These are phyloP conservation scores for Neodiprion virginianus DNA, from an alignment of 1,140 invertebrate species.

Conservation along the genomic window DNA sequence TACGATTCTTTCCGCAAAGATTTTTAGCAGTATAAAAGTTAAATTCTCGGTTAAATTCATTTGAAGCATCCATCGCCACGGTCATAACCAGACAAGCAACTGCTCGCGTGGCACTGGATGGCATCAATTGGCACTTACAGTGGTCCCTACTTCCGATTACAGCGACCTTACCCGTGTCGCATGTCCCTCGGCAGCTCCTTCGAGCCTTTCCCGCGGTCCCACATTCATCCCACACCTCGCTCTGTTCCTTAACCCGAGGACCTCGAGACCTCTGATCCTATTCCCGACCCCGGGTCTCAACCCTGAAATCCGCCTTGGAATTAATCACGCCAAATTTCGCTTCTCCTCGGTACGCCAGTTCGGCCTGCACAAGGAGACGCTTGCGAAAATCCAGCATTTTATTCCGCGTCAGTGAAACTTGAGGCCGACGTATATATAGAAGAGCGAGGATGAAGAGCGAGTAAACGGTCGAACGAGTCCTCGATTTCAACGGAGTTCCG, in stretches of 20 bases:
- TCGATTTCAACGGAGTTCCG: background rate
- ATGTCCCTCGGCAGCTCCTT: too few species aligned
- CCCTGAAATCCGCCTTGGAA: background rate
- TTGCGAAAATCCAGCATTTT: slow-evolving; percentile 7
- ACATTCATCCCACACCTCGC: too few species aligned
- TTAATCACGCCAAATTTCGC: slow-evolving; percentile 2
- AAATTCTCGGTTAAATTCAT: background rate
- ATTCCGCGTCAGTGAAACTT: background rate
- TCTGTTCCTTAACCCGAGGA: background rate
- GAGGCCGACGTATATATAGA: background rate
- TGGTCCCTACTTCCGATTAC: background rate
- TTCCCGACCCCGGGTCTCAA: background rate
- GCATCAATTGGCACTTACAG: background rate
- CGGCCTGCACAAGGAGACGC: background rate
- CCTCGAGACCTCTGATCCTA: background rate
- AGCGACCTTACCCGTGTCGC: background rate
- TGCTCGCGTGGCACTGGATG: background rate
- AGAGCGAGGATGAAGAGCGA: background rate
- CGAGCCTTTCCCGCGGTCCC: too few species aligned
- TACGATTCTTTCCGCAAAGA: too few species aligned
- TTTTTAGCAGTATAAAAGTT: too few species aligned
- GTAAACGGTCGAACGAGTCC: background rate
- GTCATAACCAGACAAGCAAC: background rate
- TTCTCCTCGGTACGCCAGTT: background rate
- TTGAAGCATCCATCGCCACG: background rate